phyloP scores from a whole-genome alignment of 2,888 invertebrate genomes.

The Netelia melanura region DNA sequence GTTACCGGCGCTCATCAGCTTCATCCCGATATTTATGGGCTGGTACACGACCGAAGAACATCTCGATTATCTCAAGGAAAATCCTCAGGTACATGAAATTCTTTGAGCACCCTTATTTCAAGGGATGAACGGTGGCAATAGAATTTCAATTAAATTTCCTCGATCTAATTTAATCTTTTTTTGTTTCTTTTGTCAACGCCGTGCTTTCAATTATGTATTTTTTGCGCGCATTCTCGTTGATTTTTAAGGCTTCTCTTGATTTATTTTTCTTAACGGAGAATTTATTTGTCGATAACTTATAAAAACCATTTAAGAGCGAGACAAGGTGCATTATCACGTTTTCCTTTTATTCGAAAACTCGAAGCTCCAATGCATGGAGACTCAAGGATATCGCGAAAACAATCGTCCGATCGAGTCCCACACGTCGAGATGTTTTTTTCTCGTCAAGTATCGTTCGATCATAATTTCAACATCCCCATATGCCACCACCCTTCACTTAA shows the following conservation, averaged over 20 bases:
- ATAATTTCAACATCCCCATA: neutral
- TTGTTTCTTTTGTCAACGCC: no score
- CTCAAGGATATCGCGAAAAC: neutral
- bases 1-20: constrained; percentile 87
- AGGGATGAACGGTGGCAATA: neutral
- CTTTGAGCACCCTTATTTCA: neutral
- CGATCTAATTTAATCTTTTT: neutral
- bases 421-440: neutral
- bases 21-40: constrained; percentile 88
- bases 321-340: neutral
- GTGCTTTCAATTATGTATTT: no score
- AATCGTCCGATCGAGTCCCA: neutral
- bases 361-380: neutral
- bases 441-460: neutral
- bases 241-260: neutral
- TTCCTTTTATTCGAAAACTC: neutral
- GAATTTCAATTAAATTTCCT: neutral
- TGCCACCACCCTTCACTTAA: neutral
- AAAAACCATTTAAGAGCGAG: neutral
- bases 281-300: neutral
- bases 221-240: no score
- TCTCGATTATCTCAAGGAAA: constrained; percentile 85
- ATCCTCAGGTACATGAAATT: constrained; percentile 87
- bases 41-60: constrained; percentile 90
- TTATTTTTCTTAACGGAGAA: neutral